Percentiles rank a stretch among this genome's conserved stretches.
Conservation (phyloP, 1,140 invertebrate genomes). For the Diorhabda sublineata region DNA sequence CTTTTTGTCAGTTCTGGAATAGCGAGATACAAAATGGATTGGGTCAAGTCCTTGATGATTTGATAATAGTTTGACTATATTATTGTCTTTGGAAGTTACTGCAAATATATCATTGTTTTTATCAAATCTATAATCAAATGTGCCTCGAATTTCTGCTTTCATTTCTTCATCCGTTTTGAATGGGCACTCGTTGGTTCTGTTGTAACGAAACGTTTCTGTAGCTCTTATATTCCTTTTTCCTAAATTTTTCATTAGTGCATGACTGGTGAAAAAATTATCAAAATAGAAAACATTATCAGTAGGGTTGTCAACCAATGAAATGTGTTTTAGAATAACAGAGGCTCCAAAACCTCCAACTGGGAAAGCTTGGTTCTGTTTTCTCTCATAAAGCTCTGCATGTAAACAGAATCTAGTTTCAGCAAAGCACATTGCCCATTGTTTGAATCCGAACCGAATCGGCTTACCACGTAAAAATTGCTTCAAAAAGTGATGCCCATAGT, state of each 20-base stretch:
- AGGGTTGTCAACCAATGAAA: slow-evolving; percentile 5
- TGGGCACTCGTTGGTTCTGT: slow-evolving; percentile 23
- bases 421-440: slow-evolving; percentile 15
- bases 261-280: slow-evolving; percentile 14
- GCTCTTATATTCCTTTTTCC: slow-evolving; percentile 6
- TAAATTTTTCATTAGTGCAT: not conserved
- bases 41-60: too few relatives aligned
- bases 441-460: slow-evolving; percentile 22
- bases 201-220: slow-evolving; percentile 25
- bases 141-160: slow-evolving; percentile 15
- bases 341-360: slow-evolving; percentile 5
- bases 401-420: slow-evolving; percentile 17
- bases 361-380: slow-evolving; percentile 1
- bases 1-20: too few relatives aligned
- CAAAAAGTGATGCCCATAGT: slow-evolving; percentile 16
- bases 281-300: slow-evolving; percentile 11
- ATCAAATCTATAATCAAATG: slow-evolving; percentile 14
- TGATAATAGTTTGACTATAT: too few relatives aligned
- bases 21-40: too few relatives aligned
- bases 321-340: not conserved
- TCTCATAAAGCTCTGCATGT: slow-evolving; percentile 3
- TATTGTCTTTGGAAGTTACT: too few relatives aligned
- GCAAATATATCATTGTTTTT: slow-evolving; percentile 13
- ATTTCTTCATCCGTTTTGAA: slow-evolving; percentile 11
- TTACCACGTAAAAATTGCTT: slow-evolving; percentile 24